phyloP scores from a whole-genome alignment of 2,113 vertebrate genomes.

The Amphiprion ocellaris region DNA sequence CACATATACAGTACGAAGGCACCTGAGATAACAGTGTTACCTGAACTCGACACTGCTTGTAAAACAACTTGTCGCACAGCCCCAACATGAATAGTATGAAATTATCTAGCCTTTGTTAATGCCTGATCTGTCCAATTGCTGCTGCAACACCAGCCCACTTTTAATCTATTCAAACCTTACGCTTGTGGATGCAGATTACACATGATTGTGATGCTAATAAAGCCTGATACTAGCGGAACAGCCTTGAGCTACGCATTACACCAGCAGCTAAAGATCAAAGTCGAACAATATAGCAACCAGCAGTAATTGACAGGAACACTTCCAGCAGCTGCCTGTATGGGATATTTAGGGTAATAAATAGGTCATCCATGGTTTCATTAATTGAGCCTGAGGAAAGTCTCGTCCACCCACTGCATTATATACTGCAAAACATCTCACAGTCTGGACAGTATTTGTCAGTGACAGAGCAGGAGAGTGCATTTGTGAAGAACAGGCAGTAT shows the following conservation, averaged over 20 bases:
- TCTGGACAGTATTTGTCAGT: constrained; percentile 49
- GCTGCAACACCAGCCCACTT: constrained; percentile 24
- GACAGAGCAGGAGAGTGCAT: constrained; percentile 26
- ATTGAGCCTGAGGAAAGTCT: constrained; percentile 52
- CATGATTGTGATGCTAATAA: constrained; percentile 70
- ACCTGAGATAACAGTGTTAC: constrained; percentile 24
- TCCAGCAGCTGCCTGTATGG: constrained; percentile 66
- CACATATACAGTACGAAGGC: constrained; percentile 33
- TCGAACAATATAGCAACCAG: constrained; percentile 70
- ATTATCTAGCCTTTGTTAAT: not conserved
- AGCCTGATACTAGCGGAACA: constrained; percentile 49
- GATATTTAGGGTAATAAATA: constrained; percentile 77
- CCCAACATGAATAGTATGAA: constrained; percentile 13
- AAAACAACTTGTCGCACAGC: constrained; percentile 17
- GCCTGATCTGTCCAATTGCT: constrained; percentile 12
- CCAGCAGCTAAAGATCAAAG: constrained; percentile 76
- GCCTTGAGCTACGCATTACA: constrained; percentile 67
- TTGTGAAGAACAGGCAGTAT: constrained; percentile 51
- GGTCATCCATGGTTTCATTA: constrained; percentile 63
- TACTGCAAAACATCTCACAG: constrained; percentile 37
- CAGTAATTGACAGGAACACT: constrained; percentile 71
- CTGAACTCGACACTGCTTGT: constrained; percentile 35
- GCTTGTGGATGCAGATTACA: constrained; percentile 65
- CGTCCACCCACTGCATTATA: constrained; percentile 60
- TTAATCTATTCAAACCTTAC: constrained; percentile 55